phyloP scores from a whole-genome alignment of 2,113 vertebrate genomes.

The Bubalus kerabau region DNA sequence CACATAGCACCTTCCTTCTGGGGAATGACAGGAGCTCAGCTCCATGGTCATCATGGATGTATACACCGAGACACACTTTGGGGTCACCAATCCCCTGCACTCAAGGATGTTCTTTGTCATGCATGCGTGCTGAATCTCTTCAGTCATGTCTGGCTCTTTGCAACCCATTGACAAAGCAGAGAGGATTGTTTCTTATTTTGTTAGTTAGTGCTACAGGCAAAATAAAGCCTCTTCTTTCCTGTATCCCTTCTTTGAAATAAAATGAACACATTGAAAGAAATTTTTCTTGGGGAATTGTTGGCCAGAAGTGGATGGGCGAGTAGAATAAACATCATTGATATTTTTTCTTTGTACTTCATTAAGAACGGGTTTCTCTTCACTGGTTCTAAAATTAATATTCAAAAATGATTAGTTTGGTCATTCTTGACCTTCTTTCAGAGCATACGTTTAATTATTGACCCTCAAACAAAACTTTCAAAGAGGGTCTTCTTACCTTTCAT shows the following conservation, averaged over 20 bases:
- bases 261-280: background rate
- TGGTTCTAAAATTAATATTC: background rate
- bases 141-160: background rate
- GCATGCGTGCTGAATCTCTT: background rate
- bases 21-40: background rate
- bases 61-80: fast-evolving
- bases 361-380: background rate
- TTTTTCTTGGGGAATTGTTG: background rate
- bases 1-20: background rate
- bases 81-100: fast-evolving
- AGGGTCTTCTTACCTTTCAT: background rate
- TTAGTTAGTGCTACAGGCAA: background rate
- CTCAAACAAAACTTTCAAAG: background rate
- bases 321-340: background rate
- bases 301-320: background rate
- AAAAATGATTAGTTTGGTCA: background rate
- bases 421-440: background rate
- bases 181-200: background rate
- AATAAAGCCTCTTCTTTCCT: background rate
- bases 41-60: fast-evolving
- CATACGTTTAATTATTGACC: background rate
- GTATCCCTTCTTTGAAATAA: background rate
- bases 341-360: background rate
- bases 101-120: background rate
- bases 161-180: background rate